Evolutionary conservation across 2,888 invertebrate species (phyloP).

Genomic region (Itoplectis maculator): DNA sequence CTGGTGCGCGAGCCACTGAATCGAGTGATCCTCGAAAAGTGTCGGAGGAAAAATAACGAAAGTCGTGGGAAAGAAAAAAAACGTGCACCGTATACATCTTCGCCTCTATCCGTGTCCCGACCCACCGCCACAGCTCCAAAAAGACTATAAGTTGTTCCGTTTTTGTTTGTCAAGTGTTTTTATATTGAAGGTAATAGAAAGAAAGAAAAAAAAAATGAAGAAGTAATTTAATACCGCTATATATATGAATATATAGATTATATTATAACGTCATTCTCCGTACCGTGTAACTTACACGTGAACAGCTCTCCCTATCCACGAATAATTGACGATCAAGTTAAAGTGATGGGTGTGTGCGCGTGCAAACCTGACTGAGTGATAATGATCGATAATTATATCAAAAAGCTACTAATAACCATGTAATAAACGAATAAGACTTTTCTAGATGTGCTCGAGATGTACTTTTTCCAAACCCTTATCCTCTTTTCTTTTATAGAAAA

Average conservation of each 20-base stretch:
- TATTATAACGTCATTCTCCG: slow-evolving; percentile 79
- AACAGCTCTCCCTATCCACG: slow-evolving; percentile 63
- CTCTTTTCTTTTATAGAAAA: background rate
- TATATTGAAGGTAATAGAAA: no score
- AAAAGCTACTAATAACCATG: slow-evolving; percentile 78
- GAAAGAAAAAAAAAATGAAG: slow-evolving; percentile 72
- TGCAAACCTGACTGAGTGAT: slow-evolving; percentile 80
- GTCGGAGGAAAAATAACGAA: slow-evolving; percentile 6
- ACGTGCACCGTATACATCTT: slow-evolving; percentile 43
- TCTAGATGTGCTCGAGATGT: slow-evolving; percentile 76
- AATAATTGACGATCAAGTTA: slow-evolving; percentile 63
- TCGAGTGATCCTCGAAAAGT: slow-evolving; percentile 15
- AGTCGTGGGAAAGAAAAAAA: slow-evolving; percentile 26
- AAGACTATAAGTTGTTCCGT: slow-evolving; percentile 83
- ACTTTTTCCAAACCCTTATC: slow-evolving; percentile 63
- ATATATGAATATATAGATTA: slow-evolving; percentile 76
- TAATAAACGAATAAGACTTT: slow-evolving; percentile 82
- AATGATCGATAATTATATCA: slow-evolving; percentile 78
- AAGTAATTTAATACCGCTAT: slow-evolving; percentile 81
- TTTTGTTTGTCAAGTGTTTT: slow-evolving; percentile 84
- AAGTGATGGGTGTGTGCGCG: slow-evolving; percentile 77
- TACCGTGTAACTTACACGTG: slow-evolving; percentile 76
- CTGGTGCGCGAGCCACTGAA: slow-evolving; percentile 18
- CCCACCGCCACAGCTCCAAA: slow-evolving; percentile 79
- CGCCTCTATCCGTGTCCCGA: slow-evolving; percentile 70